These are phyloP conservation scores for Neoascia interrupta DNA, from an alignment of 2,888 invertebrate genomes.

Conservation along the genomic window DNA sequence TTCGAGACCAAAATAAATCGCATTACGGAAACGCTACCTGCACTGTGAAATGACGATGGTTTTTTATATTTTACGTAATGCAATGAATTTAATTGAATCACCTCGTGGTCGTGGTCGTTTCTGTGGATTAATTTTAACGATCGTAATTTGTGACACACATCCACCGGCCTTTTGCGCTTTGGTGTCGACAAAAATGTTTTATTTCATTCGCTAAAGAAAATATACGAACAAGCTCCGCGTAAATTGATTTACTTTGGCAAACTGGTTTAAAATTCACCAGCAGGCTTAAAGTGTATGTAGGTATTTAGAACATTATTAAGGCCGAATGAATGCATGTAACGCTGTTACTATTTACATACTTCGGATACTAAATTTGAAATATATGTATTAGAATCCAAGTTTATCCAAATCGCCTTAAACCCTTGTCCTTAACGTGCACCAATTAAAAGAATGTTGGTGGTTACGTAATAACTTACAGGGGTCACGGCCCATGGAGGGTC, in stretches of 20 bases:
- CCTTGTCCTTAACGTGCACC: no score
- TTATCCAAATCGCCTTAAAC: no score
- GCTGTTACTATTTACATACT: no score
- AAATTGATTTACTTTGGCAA: constrained; percentile 13
- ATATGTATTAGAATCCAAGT: no score
- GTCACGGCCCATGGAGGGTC: no score
- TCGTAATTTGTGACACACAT: not conserved
- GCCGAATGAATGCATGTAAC: no score
- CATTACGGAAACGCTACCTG: constrained; percentile 46
- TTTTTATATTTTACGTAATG: constrained; percentile 7
- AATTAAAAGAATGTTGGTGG: no score
- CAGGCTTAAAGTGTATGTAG: constrained; percentile 11
- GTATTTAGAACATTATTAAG: no score
- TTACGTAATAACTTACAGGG: no score
- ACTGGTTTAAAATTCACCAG: constrained; percentile 8
- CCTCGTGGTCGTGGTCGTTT: no score
- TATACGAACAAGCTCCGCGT: not conserved
- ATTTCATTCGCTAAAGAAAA: not conserved
- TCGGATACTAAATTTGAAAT: no score
- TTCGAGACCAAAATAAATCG: constrained; percentile 1
- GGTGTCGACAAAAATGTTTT: not conserved
- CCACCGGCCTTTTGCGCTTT: not conserved
- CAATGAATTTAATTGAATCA: constrained; percentile 25
- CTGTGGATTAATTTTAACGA: constrained; percentile 13
- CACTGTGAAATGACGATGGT: constrained; percentile 7